Conservation (phyloP, 2,113 vertebrate species). For the Trematocara macrostoma region DNA sequence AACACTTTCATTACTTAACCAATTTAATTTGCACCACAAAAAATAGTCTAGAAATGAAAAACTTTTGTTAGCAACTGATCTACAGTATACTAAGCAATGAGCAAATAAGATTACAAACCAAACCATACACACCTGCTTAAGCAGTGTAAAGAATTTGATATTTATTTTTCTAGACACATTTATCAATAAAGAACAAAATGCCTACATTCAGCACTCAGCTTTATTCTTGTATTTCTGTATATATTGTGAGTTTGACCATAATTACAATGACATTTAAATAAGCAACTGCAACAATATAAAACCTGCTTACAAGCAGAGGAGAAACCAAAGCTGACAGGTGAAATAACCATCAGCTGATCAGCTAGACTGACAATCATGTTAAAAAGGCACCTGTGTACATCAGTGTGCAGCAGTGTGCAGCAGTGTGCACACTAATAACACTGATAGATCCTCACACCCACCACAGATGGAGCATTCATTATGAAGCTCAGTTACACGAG, state of each 20-base stretch:
- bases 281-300: not conserved
- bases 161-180: not conserved
- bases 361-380: not conserved
- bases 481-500: slow-evolving; percentile 56
- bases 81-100: not conserved
- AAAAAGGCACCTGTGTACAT: not conserved
- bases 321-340: not conserved
- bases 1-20: not conserved
- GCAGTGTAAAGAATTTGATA: not conserved
- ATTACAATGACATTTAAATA: not conserved
- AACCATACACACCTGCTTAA: not conserved
- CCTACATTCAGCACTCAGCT: not conserved
- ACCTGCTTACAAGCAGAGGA: not conserved
- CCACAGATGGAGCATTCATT: slow-evolving; percentile 62
- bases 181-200: not conserved
- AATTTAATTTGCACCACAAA: not conserved
- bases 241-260: not conserved
- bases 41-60: not conserved
- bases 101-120: not conserved
- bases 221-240: not conserved
- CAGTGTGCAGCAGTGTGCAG: not conserved
- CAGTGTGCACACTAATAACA: not conserved
- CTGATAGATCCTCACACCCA: not conserved
- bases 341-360: not conserved
- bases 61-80: not conserved